Percentiles rank a stretch among this genome's conserved stretches.
These are phyloP conservation scores for Megaptera novaeangliae DNA, from an alignment of 2,113 vertebrate genomes.

Conservation along the genomic window DNA sequence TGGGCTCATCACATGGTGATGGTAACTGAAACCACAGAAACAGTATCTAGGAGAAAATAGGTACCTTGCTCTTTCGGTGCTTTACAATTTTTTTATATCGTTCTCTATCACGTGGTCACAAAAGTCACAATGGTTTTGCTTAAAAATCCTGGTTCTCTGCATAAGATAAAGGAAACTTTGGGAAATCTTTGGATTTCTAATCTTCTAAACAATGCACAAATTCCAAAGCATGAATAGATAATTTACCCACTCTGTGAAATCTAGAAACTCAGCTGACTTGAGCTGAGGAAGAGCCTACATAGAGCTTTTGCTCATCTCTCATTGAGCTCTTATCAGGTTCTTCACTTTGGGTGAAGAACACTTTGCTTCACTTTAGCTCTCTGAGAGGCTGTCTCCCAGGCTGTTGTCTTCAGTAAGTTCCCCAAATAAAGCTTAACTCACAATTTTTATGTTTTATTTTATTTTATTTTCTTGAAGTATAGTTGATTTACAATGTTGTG, in stretches of 20 bases:
- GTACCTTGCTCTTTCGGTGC: background rate
- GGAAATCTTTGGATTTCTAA: background rate
- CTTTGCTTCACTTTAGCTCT: background rate
- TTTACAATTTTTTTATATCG: background rate
- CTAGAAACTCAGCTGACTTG: background rate
- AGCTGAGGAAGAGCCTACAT: background rate
- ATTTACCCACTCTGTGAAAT: background rate
- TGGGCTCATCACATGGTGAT: background rate
- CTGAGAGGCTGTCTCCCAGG: background rate
- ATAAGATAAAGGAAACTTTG: background rate
- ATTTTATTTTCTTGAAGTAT: background rate
- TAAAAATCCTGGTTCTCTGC: background rate
- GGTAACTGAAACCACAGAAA: background rate
- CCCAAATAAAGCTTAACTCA: background rate
- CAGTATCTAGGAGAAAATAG: background rate
- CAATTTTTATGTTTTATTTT: background rate
- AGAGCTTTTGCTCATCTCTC: background rate
- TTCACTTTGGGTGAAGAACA: background rate
- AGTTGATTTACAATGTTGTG: background rate
- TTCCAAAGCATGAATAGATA: background rate
- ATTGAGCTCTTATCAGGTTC: background rate
- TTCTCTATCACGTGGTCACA: background rate
- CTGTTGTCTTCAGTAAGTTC: background rate
- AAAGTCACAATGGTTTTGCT: slow-evolving; percentile 4
- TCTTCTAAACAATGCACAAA: background rate